Evolutionary conservation across 2,888 invertebrate genomes (phyloP), one percentile per base, ranked within the genome.

Genomic region (Adineta ricciae): DNA sequence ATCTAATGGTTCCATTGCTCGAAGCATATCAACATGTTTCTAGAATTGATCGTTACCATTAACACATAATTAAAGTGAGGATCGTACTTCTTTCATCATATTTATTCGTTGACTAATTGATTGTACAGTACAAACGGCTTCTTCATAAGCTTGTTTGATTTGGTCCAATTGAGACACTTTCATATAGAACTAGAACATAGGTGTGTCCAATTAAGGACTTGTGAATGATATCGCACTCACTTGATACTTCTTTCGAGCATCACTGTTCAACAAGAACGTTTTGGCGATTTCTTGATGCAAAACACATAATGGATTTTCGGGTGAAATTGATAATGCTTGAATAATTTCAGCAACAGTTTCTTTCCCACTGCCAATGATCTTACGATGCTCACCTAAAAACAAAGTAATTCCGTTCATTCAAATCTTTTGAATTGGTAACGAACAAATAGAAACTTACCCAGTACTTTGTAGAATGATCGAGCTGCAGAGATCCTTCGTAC

Each of bases 231-330:
- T 73, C 1, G 27, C 14, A 38, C 27, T 41, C 41, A 78, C 78
- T 41, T 78, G 38, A 54, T 84, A 85, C 38, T 84, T 85, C 84
- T 72, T 84, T 41, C 16, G 73, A 52, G 73, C 21, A 83, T 84
- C 83, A 84, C 73, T 85, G 52, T 27, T 84, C 84, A 46, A 54
- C 83, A 24, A 95, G 90, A 90, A 98, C 98, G 89, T 94, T 86
- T 95, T 93, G 0, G 96, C 94, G 83, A 94, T 94, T 89, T 97
- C 97, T 90, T 99, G 98, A 90, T 96, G 97, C 56, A 99, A 92
- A 38, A 98, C 93, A 87, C 95, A 95, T 84, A 98, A 93, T 0
- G 98, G 98, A 91, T 98, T 98, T 87, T 96, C 94, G 0, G 78
- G 78, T 11, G 78, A 78, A 24, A 78, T 78, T 11, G 41, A 38